Evolutionary conservation across 2,113 vertebrate species (phyloP), one percentile per base, ranked within the genome.

Genomic region (Silurus asotus): DNA sequence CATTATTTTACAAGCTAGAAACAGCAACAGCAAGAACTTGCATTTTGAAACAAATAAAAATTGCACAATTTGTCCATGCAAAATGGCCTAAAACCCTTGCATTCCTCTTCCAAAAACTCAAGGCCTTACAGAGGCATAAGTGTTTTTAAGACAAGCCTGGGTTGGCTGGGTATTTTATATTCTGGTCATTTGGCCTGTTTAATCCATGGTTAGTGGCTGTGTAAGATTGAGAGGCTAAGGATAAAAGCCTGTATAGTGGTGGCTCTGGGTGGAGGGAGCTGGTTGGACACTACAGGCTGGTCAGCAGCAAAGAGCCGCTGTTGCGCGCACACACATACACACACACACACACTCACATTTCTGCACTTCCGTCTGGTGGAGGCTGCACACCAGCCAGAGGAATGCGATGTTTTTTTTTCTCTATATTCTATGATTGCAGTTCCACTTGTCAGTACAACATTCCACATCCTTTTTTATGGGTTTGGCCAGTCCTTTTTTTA

Each of bases 161-260:
- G 90, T 86, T 90, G 91, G 91, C 91, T 88, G 87, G 88, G 89
- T 90, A 87, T 82, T 83, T 85, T 84, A 89, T 89, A 85, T 85
- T 75, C 74, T 64, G 82, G 77, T 75, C 81, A 69, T 92, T 91
- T 81, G 59, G 80, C 89, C 88, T 89, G 84, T 91, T 90, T 86
- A 93, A 94, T 94, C 91, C 90, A 88, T 88, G 84, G 88, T 90
- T 92, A 91, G 91, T 87, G 93, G 93, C 93, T 92, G 91, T 84
- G 89, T 51, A 92, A 91, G 92, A 92, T 92, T 93, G 92, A 69
- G 81, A 81, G 87, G 67, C 88, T 84, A 88, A 91, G 91, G 91
- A 91, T 92, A 88, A 91, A 90, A 93, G 91, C 86, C 89, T 78
- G 90, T 61, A 59, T 78, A 72, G 87, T 81, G 56, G 74, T 81